These are phyloP conservation scores for Seriola dumerili DNA, from an alignment of 2,113 vertebrate species.

Conservation along the genomic window DNA sequence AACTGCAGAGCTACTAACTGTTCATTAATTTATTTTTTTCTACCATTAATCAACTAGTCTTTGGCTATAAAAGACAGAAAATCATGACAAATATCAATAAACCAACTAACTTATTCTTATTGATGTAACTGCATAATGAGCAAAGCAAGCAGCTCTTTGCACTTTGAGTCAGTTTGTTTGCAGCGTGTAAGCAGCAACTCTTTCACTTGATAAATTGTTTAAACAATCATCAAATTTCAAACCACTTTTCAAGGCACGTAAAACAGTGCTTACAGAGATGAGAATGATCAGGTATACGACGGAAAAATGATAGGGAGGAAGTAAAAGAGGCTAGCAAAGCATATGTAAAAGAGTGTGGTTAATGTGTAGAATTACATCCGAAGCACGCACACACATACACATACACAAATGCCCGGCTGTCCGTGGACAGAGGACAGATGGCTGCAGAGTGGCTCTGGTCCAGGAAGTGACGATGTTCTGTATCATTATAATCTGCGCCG, in stretches of 20 bases:
- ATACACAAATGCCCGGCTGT: slow-evolving; percentile 59
- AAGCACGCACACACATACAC: slow-evolving; percentile 36
- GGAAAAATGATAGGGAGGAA: slow-evolving; percentile 27
- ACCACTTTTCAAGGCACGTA: neutral
- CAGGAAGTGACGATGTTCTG: slow-evolving; percentile 81
- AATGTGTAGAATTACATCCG: slow-evolving; percentile 59
- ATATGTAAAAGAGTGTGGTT: slow-evolving; percentile 53
- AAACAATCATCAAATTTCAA: neutral
- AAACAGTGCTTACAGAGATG: neutral
- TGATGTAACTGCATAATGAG: neutral
- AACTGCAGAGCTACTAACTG: neutral
- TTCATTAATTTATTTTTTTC: neutral
- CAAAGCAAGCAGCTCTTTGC: neutral
- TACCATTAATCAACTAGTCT: neutral
- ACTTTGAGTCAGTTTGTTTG: neutral
- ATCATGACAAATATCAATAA: slow-evolving; percentile 13
- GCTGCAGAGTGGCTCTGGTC: slow-evolving; percentile 75
- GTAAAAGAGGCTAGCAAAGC: slow-evolving; percentile 44
- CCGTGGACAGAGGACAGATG: slow-evolving; percentile 84
- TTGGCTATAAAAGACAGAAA: neutral
- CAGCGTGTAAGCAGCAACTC: neutral
- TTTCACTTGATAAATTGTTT: slow-evolving; percentile 6
- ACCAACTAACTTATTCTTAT: neutral
- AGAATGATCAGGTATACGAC: neutral
- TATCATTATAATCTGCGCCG: slow-evolving; percentile 85